These are phyloP conservation scores for Menura novaehollandiae DNA, from an alignment of 2,113 vertebrate genomes.

Conservation along the genomic window DNA sequence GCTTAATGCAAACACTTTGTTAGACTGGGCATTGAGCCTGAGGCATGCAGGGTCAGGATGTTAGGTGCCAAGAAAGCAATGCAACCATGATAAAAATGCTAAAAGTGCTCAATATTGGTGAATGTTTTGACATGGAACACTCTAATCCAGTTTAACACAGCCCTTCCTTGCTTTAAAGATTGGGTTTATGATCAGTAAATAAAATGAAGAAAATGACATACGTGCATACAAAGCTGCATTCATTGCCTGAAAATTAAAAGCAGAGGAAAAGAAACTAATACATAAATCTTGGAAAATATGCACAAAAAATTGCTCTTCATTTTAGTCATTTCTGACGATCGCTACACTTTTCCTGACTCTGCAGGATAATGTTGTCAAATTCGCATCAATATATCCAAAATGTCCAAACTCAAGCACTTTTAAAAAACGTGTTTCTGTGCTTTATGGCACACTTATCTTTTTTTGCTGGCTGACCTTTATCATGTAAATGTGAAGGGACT, in stretches of 20 bases:
- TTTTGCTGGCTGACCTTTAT: constrained; percentile 48
- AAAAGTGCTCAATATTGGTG: background rate
- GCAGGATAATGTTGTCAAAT: background rate
- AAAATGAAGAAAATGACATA: background rate
- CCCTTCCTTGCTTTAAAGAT: background rate
- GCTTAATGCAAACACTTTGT: background rate
- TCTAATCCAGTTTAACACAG: background rate
- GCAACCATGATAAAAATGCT: background rate
- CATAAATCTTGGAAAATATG: background rate
- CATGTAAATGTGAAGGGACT: constrained; percentile 38
- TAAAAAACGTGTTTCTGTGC: background rate
- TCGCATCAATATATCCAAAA: background rate
- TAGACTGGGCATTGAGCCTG: background rate
- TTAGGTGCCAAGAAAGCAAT: background rate
- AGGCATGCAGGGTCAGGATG: background rate
- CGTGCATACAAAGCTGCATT: background rate
- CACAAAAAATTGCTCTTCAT: background rate
- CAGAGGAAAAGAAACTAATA: background rate
- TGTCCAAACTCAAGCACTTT: background rate
- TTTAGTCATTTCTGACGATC: background rate
- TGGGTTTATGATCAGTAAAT: background rate
- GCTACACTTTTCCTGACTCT: background rate
- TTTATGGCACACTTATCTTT: background rate
- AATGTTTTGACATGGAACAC: background rate
- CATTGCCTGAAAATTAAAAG: background rate